Percentiles rank a stretch among this genome's conserved stretches.
These are phyloP conservation scores for Oreochromis spilurus DNA, from an alignment of 2,113 vertebrate genomes.

Conservation along the genomic window DNA sequence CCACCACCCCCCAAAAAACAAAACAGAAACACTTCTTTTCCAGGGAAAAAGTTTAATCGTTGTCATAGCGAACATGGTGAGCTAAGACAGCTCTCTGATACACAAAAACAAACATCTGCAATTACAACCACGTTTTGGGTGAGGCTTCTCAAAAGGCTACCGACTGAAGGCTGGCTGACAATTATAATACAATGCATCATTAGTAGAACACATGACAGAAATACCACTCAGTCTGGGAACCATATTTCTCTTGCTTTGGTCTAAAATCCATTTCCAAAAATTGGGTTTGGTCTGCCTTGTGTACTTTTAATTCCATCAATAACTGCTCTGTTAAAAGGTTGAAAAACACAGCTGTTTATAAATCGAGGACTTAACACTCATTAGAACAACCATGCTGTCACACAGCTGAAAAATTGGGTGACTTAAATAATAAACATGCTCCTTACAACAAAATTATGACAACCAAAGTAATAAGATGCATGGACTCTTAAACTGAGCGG, in stretches of 20 bases:
- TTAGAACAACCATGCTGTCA: neutral
- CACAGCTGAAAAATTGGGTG: neutral
- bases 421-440: neutral
- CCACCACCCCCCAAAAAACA: too few species aligned
- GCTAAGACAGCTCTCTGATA: neutral
- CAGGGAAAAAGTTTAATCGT: conserved; percentile 23
- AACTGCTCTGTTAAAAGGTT: neutral
- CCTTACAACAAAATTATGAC: neutral
- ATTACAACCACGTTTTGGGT: neutral
- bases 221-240: neutral
- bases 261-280: neutral
- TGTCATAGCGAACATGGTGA: conserved; percentile 8
- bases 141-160: neutral
- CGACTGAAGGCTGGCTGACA: neutral
- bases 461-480: neutral
- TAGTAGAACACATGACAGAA: neutral
- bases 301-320: neutral
- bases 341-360: neutral
- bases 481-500: neutral
- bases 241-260: neutral
- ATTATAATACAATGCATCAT: conserved; percentile 26
- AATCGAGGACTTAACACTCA: neutral
- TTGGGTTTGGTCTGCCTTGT: neutral
- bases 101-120: conserved; percentile 4
- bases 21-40: neutral